Evolutionary conservation across 35 echinoderm and acorn worm species (phyloP).

Genomic region (Heliocidaris tuberculata): DNA sequence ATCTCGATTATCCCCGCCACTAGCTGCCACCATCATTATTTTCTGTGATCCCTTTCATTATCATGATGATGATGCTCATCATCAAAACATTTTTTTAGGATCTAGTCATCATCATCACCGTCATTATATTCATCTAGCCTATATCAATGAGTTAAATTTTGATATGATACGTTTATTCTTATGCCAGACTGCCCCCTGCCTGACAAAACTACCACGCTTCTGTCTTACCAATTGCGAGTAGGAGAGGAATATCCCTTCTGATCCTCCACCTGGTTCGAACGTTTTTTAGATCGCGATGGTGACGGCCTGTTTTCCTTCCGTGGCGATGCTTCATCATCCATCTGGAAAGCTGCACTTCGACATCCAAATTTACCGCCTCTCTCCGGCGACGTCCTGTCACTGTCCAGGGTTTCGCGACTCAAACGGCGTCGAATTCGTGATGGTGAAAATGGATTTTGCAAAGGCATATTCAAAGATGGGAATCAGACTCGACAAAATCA

Average conservation of each 20-base stretch:
- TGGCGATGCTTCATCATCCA: neutral
- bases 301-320: neutral
- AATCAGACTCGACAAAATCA: neutral
- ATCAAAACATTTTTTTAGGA: no score
- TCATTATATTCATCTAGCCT: no score
- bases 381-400: neutral
- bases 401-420: neutral
- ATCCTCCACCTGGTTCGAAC: neutral
- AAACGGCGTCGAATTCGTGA: constrained; percentile 28
- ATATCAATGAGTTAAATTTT: no score
- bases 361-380: neutral
- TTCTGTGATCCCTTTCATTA: no score
- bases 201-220: no score
- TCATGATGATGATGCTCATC: no score
- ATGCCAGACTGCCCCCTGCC: no score
- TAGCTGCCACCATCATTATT: no score
- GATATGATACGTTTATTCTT: no score
- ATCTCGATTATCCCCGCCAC: no score
- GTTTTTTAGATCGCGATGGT: neutral
- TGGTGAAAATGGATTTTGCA: constrained; percentile 34
- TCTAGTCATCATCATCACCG: no score
- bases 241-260: neutral
- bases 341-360: neutral
- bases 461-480: neutral
- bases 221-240: neutral